Evolutionary conservation across 2,113 vertebrate species (phyloP).

Genomic region (Leptobrachium ailaonicum): DNA sequence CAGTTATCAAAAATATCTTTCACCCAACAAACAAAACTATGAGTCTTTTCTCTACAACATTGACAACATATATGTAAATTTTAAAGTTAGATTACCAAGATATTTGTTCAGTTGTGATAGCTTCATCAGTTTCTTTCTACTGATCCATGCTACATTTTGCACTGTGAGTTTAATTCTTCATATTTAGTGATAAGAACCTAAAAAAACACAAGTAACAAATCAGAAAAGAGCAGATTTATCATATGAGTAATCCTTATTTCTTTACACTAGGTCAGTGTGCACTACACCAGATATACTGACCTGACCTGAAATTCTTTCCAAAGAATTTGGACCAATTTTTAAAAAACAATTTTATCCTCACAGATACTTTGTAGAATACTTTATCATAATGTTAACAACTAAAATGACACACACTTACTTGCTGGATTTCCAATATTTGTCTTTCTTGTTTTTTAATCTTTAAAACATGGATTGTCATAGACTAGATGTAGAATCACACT

Average conservation of each 20-base stretch:
- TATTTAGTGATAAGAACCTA: too few species aligned
- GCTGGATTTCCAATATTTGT: background rate
- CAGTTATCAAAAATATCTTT: background rate
- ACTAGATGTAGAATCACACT: background rate
- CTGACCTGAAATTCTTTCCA: background rate
- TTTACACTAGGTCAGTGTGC: background rate
- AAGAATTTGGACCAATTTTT: conserved; percentile 1
- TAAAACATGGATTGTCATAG: background rate
- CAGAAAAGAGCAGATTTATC: background rate
- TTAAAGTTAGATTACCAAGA: background rate
- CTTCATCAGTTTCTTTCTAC: background rate
- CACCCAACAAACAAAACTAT: background rate
- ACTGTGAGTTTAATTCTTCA: too few species aligned
- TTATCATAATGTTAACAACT: background rate
- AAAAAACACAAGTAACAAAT: background rate
- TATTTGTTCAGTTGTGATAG: background rate
- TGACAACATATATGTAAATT: background rate
- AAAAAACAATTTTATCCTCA: background rate
- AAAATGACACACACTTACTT: background rate
- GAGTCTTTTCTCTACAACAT: background rate
- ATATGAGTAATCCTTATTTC: background rate
- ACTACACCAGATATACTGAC: background rate
- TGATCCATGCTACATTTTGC: background rate
- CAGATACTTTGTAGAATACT: background rate
- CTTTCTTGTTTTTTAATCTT: background rate